Evolutionary conservation across 2,797 vertebrate species (phyloP).

Genomic region (Tragelaphus eurycerus): DNA sequence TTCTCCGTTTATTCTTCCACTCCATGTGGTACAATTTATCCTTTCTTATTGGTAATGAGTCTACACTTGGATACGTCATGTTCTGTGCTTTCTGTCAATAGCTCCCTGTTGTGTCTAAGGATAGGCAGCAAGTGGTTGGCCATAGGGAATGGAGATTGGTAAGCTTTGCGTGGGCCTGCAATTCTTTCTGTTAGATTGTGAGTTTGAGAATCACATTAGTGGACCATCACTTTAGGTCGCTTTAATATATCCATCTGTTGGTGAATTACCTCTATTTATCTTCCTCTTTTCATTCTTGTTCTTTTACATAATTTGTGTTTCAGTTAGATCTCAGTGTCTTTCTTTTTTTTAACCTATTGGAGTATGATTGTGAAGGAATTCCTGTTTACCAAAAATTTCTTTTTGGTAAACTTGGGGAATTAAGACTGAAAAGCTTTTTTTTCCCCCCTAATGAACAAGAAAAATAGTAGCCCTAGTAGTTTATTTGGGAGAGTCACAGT

Average conservation of each 20-base stretch:
- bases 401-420: background rate
- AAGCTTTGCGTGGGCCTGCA: background rate
- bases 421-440: slow-evolving; percentile 16
- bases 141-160: too few species aligned
- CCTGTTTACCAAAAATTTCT: background rate
- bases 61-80: background rate
- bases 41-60: background rate
- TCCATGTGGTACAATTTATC: background rate
- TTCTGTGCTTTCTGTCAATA: background rate
- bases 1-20: background rate
- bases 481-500: background rate
- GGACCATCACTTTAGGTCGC: background rate
- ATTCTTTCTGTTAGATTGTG: background rate
- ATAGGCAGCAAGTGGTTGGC: background rate
- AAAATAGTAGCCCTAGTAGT: background rate
- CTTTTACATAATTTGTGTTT: background rate
- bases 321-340: background rate
- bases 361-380: background rate
- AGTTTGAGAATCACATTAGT: background rate
- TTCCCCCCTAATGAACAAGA: background rate
- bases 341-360: background rate
- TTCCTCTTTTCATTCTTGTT: background rate
- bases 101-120: background rate
- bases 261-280: background rate
- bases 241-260: background rate